phyloP scores from a whole-genome alignment of 1,140 invertebrate species.

The Ips typographus region DNA sequence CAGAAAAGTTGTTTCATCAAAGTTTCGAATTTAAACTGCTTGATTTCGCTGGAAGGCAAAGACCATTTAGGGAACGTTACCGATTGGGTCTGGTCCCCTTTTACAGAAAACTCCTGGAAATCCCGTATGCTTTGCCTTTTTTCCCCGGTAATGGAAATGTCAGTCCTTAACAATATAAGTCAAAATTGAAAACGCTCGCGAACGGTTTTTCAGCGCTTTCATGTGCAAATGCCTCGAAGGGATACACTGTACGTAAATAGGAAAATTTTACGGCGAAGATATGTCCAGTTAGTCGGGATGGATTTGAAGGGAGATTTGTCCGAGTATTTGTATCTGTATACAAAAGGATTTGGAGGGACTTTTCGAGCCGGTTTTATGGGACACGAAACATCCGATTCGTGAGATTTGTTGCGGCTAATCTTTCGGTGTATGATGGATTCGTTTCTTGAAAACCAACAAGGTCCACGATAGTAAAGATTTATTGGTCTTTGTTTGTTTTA shows the following conservation, averaged over 20 bases:
- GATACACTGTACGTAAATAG: conserved; percentile 27
- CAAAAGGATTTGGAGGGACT: too few species aligned
- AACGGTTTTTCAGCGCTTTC: conserved; percentile 19
- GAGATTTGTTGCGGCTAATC: too few species aligned
- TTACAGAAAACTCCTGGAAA: conserved; percentile 7
- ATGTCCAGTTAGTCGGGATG: too few species aligned
- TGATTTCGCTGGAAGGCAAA: conserved; percentile 7
- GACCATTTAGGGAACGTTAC: conserved; percentile 19
- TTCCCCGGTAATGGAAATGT: conserved; percentile 29
- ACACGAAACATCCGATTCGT: too few species aligned
- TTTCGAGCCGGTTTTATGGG: too few species aligned
- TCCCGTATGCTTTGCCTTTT: conserved; percentile 18
- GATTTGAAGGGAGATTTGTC: too few species aligned
- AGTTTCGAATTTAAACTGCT: conserved; percentile 4
- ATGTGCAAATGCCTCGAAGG: conserved; percentile 29
- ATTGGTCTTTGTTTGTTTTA: too few species aligned
- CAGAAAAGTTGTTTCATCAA: neutral
- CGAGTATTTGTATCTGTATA: too few species aligned
- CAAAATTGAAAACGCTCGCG: conserved; percentile 30
- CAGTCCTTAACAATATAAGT: conserved; percentile 30
- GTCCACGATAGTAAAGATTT: too few species aligned
- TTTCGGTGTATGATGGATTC: too few species aligned
- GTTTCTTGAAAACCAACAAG: too few species aligned
- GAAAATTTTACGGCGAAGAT: conserved; percentile 13
- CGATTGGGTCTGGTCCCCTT: conserved; percentile 5